Evolutionary conservation across 2,113 vertebrate genomes (phyloP).

Genomic region (Butorides virescens): DNA sequence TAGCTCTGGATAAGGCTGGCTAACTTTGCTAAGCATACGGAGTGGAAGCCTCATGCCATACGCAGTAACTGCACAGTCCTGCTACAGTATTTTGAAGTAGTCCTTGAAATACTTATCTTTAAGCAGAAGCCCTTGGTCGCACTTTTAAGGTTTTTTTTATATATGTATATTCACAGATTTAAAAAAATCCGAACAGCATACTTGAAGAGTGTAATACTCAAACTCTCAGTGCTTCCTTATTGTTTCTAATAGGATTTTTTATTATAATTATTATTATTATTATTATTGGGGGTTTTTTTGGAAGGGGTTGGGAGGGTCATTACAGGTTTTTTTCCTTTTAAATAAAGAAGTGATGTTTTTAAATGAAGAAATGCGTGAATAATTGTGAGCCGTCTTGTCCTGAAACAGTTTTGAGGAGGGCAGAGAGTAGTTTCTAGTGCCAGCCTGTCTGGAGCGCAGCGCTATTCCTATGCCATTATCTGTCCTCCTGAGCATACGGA

Average conservation of each 20-base stretch:
- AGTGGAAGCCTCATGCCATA: constrained; percentile 48
- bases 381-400: constrained; percentile 72
- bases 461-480: background rate
- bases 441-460: background rate
- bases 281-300: constrained; percentile 72
- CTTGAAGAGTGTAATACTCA: constrained; percentile 97
- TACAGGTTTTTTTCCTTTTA: constrained; percentile 68
- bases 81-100: constrained; percentile 71
- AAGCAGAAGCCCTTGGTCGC: constrained; percentile 75
- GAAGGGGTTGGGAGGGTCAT: constrained; percentile 70
- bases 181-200: constrained; percentile 84
- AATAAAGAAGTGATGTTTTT: constrained; percentile 81
- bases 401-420: constrained; percentile 63
- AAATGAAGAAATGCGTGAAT: constrained; percentile 78
- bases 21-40: constrained; percentile 51
- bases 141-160: constrained; percentile 79
- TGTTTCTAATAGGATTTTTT: constrained; percentile 90
- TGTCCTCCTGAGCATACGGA: constrained; percentile 38
- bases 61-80: constrained; percentile 61
- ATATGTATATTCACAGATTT: constrained; percentile 77
- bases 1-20: constrained; percentile 32
- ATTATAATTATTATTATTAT: constrained; percentile 80
- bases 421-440: constrained; percentile 41
- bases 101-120: constrained; percentile 70
- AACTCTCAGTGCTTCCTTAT: constrained; percentile 97